These are phyloP conservation scores for Elymnias hypermnestra DNA, from an alignment of 1,140 invertebrate genomes.

Conservation along the genomic window DNA sequence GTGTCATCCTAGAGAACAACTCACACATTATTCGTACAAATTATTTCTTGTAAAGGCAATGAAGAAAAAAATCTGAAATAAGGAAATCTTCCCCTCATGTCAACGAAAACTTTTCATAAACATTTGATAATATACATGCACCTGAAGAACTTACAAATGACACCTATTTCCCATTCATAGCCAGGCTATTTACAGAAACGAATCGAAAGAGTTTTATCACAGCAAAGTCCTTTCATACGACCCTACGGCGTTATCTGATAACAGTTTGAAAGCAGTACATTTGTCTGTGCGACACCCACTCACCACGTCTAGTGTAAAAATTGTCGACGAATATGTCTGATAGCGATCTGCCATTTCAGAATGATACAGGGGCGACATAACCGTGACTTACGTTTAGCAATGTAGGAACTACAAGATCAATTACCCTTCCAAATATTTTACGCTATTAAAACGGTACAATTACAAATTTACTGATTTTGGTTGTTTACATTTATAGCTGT, in stretches of 20 bases:
- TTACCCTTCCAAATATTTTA: no score
- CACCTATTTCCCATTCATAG: constrained; percentile 61
- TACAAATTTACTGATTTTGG: background rate
- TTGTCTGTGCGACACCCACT: constrained; percentile 63
- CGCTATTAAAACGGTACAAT: no score
- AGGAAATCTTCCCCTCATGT: no score
- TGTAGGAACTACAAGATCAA: no score
- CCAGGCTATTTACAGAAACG: constrained; percentile 53
- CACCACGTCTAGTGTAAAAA: constrained; percentile 66
- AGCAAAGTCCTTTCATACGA: constrained; percentile 56
- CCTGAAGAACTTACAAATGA: constrained; percentile 39
- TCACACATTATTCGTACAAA: no score
- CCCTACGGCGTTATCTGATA: constrained; percentile 67
- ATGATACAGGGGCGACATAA: constrained; percentile 29
- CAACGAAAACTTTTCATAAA: no score
- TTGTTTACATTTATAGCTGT: no score
- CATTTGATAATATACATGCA: constrained; percentile 8
- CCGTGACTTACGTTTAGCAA: constrained; percentile 13
- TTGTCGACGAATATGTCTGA: constrained; percentile 66
- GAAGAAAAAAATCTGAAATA: no score
- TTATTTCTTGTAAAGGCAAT: no score
- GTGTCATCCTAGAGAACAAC: no score
- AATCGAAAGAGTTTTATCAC: constrained; percentile 62
- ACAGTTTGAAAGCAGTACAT: constrained; percentile 62
- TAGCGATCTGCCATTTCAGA: constrained; percentile 65